Base-by-base conservation (phyloP, 2,113 vertebrate species). In the Corydoras maculifer region DNA sequence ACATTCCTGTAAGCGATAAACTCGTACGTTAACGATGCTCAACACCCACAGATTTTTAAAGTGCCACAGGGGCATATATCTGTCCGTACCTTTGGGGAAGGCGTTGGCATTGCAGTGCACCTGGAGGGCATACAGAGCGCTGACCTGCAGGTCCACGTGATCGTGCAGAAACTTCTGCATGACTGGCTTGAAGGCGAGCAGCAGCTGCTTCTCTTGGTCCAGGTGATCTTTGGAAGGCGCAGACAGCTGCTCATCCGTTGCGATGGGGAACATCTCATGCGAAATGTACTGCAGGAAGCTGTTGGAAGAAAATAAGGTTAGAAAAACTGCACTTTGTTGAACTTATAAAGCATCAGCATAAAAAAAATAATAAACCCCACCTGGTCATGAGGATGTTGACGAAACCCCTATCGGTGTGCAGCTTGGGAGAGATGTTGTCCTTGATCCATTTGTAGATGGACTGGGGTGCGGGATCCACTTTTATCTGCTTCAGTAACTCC, bases 361-460 rank as follows among this genome's bases (percentile, higher is more conserved):
- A 11, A 49, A 50, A 8, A 15, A 31, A 49, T 0, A 10, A 30
- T n/a, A 53, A 29, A 66, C 48, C 2, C n/a, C 18, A 99, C 97
- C 97, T 98, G 86, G 96, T 98, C 92, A 98, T 97, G 87, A 99
- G 92, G 87, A 99, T 99, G 93, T 99, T 98, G 89, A 98, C 94
- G 84, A 99, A 99, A 88, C 95, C 95, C 88, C 94, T 97, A 86
- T 99, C 97, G 50, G 93, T 92, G 91, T 99, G 97, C 78, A 98
- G 94, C 85, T 93, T 96, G 72, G 93, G 93, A 73, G 95, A 97
- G 86, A 99, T 97, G 88, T 98, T 98, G 87, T 99, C 97, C 87
- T 98, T 98, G 83, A 99, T 98, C 97, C 97, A 99, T 85, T 98
- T 98, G 86, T 99, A 99, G 89, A 98, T 96, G 80, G 93, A 88